Base-by-base conservation (phyloP, 2,797 vertebrate species). In the Pipistrellus nathusii region DNA sequence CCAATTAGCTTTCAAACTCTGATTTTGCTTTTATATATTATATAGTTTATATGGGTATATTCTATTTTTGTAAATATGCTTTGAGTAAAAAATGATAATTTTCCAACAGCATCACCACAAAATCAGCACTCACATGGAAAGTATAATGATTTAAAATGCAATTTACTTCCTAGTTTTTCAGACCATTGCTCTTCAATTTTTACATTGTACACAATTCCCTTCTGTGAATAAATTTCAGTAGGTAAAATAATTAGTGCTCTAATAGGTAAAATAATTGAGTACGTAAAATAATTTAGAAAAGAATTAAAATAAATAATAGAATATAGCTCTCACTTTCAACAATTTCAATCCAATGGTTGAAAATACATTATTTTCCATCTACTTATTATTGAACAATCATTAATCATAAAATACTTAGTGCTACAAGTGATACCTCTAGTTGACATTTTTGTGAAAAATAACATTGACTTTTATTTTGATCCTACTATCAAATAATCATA, bases 401-500 rank as follows among this genome's bases (percentile, higher is more conserved):
- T 81, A 81, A 68, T 41, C 13, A 88, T 72, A 88, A 95, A 93
- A 97, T 38, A 92, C 14, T 69, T 88, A 69, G 55, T 81, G 53
- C 38, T 35, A 81, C n/a, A 68, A 69, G 15, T 7, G n/a, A 92
- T 18, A 88, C 13, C 2, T 68, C 1, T 38, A 20, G 7, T 75
- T 92, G 8, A 81, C 20, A 46, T 85, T 85, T 91, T 75, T 78
- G n/a, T 69, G 32, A 81, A 95, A 94, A 71, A 69, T 12, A 93
- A 59, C 32, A 38, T 23, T 53, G 13, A 75, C 8, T 84, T 88
- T 78, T 73, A 38, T 90, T 89, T 88, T 83, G 27, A 59, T 53
- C 38, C 46, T n/a, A 82, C 57, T 64, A 53, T 44, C 21, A 87
- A 73, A 80, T 21, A 80, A 82, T 80, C 84, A 83, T 8, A 84